Conservation (phyloP, 1,140 invertebrate genomes). For the Charaxes varanes region DNA sequence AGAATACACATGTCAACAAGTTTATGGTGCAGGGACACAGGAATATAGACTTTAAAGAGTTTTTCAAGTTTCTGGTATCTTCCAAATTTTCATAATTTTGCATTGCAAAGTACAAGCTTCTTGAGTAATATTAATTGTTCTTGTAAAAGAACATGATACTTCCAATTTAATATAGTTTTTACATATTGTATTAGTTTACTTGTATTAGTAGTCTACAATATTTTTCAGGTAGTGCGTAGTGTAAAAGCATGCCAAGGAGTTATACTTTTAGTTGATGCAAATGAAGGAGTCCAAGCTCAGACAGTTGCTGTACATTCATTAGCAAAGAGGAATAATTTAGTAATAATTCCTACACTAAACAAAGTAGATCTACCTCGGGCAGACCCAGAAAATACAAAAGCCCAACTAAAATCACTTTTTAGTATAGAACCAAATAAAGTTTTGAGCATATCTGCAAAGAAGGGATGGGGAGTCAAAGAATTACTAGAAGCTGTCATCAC, state of each 20-base stretch:
- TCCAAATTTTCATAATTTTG: no score
- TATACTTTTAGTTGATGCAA: conserved; percentile 95
- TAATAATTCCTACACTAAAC: conserved; percentile 95
- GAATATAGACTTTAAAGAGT: no score
- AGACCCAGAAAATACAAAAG: conserved; percentile 85
- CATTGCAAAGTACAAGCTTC: no score
- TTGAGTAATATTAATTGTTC: no score
- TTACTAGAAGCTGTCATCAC: conserved; percentile 87
- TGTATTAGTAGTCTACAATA: background rate
- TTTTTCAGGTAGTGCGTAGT: conserved; percentile 81
- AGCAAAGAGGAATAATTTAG: conserved; percentile 87
- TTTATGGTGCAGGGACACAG: no score
- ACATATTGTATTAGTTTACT: no score
- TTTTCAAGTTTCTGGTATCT: no score
- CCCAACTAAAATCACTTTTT: conserved; percentile 90
- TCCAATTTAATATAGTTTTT: no score
- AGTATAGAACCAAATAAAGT: conserved; percentile 82
- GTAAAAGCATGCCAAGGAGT: conserved; percentile 96
- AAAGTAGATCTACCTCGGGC: conserved; percentile 97
- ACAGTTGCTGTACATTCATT: conserved; percentile 98
- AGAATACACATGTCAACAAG: no score
- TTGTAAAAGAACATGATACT: no score
- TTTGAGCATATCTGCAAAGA: conserved; percentile 90
- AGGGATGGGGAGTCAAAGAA: conserved; percentile 85
- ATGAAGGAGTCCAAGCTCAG: conserved; percentile 97